These are phyloP conservation scores for Sphaerophoria taeniata DNA, from an alignment of 2,888 invertebrate species.

Conservation along the genomic window DNA sequence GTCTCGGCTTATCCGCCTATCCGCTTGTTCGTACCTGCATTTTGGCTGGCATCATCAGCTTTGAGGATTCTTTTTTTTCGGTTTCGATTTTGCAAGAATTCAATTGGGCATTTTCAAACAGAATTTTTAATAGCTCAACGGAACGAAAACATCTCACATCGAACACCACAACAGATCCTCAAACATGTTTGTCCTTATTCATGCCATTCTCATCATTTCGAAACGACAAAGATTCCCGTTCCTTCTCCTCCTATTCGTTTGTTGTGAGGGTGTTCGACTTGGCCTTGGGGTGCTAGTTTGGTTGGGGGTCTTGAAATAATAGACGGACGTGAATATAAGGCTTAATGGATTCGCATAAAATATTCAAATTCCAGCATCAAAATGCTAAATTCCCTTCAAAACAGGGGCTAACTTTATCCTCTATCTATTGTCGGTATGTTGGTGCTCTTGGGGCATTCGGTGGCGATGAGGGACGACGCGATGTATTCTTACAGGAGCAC, in stretches of 20 bases:
- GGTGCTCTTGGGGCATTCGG: not conserved
- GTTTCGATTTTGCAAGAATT: slow-evolving; percentile 30
- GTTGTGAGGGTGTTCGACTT: no score
- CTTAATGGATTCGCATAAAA: slow-evolving; percentile 75
- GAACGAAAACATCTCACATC: slow-evolving; percentile 57
- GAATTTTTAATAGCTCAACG: slow-evolving; percentile 67
- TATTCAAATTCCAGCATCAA: slow-evolving; percentile 72
- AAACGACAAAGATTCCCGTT: slow-evolving; percentile 34
- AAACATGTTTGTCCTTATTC: slow-evolving; percentile 6
- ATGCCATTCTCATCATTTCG: not conserved
- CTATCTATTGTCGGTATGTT: not conserved
- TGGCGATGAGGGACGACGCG: not conserved
- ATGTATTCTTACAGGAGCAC: slow-evolving; percentile 19
- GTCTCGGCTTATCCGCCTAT: not conserved
- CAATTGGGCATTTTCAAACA: slow-evolving; percentile 54
- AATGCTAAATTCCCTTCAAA: slow-evolving; percentile 67
- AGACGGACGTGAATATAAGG: slow-evolving; percentile 46
- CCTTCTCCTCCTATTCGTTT: no score
- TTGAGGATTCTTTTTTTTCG: slow-evolving; percentile 60
- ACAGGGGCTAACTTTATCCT: slow-evolving; percentile 35
- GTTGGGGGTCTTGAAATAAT: slow-evolving; percentile 46
- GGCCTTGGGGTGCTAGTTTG: no score
- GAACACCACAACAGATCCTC: slow-evolving; percentile 28
- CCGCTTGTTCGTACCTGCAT: no score
- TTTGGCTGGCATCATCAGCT: not conserved